Evolutionary conservation across 2,888 invertebrate species (phyloP), one percentile per base, ranked within the genome.

Genomic region (Lissonota sp.): DNA sequence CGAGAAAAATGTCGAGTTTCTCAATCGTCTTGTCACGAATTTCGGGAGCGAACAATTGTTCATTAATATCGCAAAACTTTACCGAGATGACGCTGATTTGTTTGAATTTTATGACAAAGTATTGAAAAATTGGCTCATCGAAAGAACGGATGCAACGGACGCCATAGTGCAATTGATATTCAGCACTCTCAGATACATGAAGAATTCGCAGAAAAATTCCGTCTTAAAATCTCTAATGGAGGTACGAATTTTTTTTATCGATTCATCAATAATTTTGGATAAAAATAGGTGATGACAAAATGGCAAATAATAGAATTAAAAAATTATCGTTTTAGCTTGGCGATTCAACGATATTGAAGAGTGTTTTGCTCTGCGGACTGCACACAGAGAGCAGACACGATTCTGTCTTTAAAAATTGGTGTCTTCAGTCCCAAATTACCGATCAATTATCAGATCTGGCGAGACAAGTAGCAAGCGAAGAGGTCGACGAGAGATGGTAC

Each of bases 151-250:
- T 84, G 92, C 94, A 16, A 93, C 94, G 51, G 94, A 94, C 82
- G 89, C 93, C 44, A 92, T 95, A 1, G 92, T 96, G 1, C 95
- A 95, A 86, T 92, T 96, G 8, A 92, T 95, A 62, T 96, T 97
- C 89, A 93, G 94, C 76, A 87, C 96, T 64, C 88, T 95, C 78
- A 93, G 93, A 44, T 94, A 95, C 83, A 89, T 96, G 84, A 90
- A 91, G 26, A 93, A 94, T 46, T 63, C 83, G 4, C 94, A 95
- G 67, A 95, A 95, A 86, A 92, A 94, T 39, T 90, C 90, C 1
- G 92, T 95, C 79, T 93, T 96, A 80, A 91, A 93, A 26, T 93
- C 93, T 0, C 93, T 96, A 70, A 88, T 94, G 40, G 93, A 94
- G 93, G 96, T 95, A 87, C 92, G 81, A 84, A 64, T 53, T 12